phyloP scores from a whole-genome alignment of 2,113 vertebrate species.

The Onychostruthus taczanowskii region DNA sequence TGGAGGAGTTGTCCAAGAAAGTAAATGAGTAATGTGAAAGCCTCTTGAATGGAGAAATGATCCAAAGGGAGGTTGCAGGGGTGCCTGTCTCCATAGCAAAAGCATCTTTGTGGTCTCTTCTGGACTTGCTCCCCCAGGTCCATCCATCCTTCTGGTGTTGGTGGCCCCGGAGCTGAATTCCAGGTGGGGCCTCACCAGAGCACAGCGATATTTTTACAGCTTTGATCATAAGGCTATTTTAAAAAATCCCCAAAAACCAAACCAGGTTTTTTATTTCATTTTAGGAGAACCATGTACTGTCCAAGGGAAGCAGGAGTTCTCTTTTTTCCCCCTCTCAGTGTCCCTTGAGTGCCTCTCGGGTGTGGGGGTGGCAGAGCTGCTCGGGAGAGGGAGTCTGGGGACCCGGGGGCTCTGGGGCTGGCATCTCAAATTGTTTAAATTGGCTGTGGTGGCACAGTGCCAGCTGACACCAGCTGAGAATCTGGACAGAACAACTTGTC shows the following conservation, averaged over 20 bases:
- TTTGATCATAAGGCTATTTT: background rate
- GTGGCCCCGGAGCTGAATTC: background rate
- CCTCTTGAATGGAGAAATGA: background rate
- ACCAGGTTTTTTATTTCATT: background rate
- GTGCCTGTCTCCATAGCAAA: background rate
- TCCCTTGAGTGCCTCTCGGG: rapidly evolving
- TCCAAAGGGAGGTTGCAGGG: background rate
- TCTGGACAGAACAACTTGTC: conserved; percentile 51
- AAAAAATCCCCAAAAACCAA: background rate
- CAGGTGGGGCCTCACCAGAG: background rate
- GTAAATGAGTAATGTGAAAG: background rate
- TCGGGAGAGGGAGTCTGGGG: background rate
- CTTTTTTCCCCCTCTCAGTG: background rate
- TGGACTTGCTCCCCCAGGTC: background rate
- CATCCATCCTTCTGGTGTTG: background rate
- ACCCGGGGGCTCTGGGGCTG: background rate
- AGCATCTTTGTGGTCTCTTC: background rate
- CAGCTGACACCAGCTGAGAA: conserved; percentile 50
- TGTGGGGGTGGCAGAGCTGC: background rate
- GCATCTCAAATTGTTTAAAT: background rate
- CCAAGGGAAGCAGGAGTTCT: rapidly evolving
- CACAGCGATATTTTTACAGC: background rate
- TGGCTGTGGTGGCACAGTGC: background rate
- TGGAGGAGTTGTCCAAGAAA: background rate
- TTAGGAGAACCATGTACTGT: rapidly evolving